Evolutionary conservation across 2,797 vertebrate genomes (phyloP).

Genomic region (Pangasius larnaudii): DNA sequence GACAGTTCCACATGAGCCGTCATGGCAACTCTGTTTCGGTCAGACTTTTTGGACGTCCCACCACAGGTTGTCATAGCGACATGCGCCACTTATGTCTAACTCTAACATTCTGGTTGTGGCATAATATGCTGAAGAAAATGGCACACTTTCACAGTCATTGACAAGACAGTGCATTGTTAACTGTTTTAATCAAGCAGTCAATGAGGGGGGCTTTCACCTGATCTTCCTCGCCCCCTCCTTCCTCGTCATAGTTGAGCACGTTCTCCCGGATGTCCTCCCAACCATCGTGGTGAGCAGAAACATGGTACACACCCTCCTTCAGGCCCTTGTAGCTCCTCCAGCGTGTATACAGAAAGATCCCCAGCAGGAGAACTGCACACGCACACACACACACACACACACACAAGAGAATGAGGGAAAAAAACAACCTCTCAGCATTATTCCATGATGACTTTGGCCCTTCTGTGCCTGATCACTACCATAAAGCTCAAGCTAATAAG

Average conservation of each 20-base stretch:
- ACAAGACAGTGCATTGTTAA: background rate
- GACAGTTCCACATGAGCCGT: conserved; percentile 42
- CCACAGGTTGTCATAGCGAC: conserved; percentile 50
- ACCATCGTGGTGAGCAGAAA: conserved; percentile 81
- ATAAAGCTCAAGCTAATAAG: conserved; percentile 28
- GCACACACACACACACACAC: conserved; percentile 61
- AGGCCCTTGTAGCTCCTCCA: conserved; percentile 80
- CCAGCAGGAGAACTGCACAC: conserved; percentile 79
- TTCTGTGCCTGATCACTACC: background rate
- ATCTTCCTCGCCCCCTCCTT: conserved; percentile 88
- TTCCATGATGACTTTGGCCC: background rate
- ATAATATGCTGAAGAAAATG: background rate
- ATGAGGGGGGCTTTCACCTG: conserved; percentile 74
- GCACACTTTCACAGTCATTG: background rate
- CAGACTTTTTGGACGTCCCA: conserved; percentile 27
- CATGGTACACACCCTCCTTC: conserved; percentile 79
- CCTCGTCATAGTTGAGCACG: conserved; percentile 89
- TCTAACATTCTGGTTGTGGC: background rate
- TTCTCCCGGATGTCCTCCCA: conserved; percentile 89
- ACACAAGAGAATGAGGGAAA: background rate
- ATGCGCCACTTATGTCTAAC: conserved; percentile 19
- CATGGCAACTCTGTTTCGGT: conserved; percentile 45
- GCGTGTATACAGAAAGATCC: conserved; percentile 81
- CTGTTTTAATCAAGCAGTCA: background rate
- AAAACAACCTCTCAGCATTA: conserved; percentile 1